phyloP scores from a whole-genome alignment of 64 coral and sea anemone genomes.

The Montipora foliosa region DNA sequence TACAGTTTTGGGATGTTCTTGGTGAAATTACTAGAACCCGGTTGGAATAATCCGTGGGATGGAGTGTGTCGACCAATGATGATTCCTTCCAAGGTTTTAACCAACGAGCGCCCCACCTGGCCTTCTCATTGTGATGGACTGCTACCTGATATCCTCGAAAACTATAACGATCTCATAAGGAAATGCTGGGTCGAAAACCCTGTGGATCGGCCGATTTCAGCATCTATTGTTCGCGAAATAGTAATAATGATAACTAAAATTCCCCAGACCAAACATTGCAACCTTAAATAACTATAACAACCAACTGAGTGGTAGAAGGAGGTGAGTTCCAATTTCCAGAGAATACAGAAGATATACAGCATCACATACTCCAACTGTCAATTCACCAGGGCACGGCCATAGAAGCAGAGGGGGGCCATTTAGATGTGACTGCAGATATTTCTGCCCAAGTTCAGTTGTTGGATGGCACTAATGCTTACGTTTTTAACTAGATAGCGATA shows the following conservation, averaged over 20 bases:
- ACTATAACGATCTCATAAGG: not conserved
- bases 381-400: too few relatives aligned
- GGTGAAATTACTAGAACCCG: constrained; percentile 1
- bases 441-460: too few relatives aligned
- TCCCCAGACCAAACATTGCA: too few relatives aligned
- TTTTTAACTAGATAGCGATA: too few relatives aligned
- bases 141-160: not conserved
- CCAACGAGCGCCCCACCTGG: not conserved
- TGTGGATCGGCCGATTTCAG: not conserved
- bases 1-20: constrained; percentile 41
- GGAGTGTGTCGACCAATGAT: not conserved
- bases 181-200: constrained; percentile 18
- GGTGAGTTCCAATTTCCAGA: too few relatives aligned
- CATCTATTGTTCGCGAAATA: constrained; percentile 5
- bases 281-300: too few relatives aligned
- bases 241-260: not conserved
- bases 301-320: too few relatives aligned
- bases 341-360: too few relatives aligned
- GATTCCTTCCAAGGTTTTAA: not conserved
- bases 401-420: too few relatives aligned
- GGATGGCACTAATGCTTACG: too few relatives aligned
- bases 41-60: constrained; percentile 15
- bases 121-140: not conserved
- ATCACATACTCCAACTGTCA: too few relatives aligned
- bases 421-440: too few relatives aligned